Evolutionary conservation across 2,113 vertebrate genomes (phyloP), one percentile per base, ranked within the genome.

Genomic region (Tringa solitaria): DNA sequence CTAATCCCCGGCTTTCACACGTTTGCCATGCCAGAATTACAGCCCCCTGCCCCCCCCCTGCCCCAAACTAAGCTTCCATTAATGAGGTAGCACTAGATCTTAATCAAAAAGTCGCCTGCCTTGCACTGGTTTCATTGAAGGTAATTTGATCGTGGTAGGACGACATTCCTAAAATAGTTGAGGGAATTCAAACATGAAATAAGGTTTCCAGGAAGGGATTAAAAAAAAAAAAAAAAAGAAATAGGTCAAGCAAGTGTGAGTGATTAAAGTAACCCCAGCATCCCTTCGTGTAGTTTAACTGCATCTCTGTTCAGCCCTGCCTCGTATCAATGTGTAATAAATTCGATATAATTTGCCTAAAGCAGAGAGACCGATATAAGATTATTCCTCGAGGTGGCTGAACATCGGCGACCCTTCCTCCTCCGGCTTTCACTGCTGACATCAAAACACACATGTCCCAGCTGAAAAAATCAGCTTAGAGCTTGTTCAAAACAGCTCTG

Each of bases 151-250:
- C 96, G 80, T 69, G 81, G 90, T 37, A 95, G 95, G 93, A 82
- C 77, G 16, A 74, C 96, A 96, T 97, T 97, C 96, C 95, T 97
- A 91, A 97, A 97, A 97, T 97, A 97, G 95, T 83, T 93, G 96
- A 91, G 95, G 92, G 95, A 97, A 96, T 97, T 94, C 94, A 95
- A 95, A 97, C 95, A 94, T 74, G 94, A 97, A 97, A 97, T 94
- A 89, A 96, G 94, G 94, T 94, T 97, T 96, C 95, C 93, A 96
- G 93, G 96, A 96, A 97, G 92, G 85, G 93, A 96, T 93, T 95
- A 50, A 53, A 32, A 59, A 41, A 27, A 45, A 82, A 45, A 82
- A 48, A 50, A 12, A 51, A 43, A 84, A 93, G 77, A 96, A 97
- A 95, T 95, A 91, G 96, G 95, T 96, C 96, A 96, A 79, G 92